phyloP scores from a whole-genome alignment of 1,140 invertebrate species.

The Papilio aristodemus region DNA sequence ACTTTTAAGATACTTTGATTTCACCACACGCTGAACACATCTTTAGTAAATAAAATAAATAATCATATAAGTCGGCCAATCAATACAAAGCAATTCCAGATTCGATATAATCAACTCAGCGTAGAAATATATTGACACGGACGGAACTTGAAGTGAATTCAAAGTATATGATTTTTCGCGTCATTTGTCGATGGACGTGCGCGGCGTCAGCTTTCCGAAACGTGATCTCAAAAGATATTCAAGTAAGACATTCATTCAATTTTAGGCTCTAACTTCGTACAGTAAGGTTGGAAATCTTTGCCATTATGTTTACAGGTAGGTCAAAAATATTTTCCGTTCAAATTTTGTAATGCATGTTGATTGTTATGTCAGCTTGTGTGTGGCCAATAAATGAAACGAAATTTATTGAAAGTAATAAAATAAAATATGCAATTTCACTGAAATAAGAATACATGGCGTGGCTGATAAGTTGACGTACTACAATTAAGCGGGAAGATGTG shows the following conservation, averaged over 20 bases:
- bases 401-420: constrained; percentile 14
- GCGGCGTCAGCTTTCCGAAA: constrained; percentile 53
- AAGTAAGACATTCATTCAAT: neutral
- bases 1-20: too few species aligned
- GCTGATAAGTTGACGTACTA: neutral
- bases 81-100: constrained; percentile 33
- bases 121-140: constrained; percentile 39
- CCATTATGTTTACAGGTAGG: neutral
- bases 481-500: too few species aligned
- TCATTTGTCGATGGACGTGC: constrained; percentile 62
- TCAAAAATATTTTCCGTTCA: constrained; percentile 14
- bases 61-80: too few species aligned
- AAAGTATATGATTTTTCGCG: constrained; percentile 68
- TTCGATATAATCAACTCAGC: constrained; percentile 34
- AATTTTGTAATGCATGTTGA: constrained; percentile 27
- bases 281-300: neutral
- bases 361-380: constrained; percentile 19
- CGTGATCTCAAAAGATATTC: constrained; percentile 46
- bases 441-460: neutral
- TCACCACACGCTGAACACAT: too few species aligned
- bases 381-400: constrained; percentile 7
- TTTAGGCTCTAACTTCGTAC: neutral
- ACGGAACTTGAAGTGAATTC: constrained; percentile 46
- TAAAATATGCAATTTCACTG: neutral
- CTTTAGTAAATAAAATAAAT: too few species aligned